A percentile compares a stretch with the other conserved stretches of the same genome.
These are phyloP conservation scores for Leptopterna dolabrata DNA, from an alignment of 2,888 invertebrate genomes.

Conservation along the genomic window DNA sequence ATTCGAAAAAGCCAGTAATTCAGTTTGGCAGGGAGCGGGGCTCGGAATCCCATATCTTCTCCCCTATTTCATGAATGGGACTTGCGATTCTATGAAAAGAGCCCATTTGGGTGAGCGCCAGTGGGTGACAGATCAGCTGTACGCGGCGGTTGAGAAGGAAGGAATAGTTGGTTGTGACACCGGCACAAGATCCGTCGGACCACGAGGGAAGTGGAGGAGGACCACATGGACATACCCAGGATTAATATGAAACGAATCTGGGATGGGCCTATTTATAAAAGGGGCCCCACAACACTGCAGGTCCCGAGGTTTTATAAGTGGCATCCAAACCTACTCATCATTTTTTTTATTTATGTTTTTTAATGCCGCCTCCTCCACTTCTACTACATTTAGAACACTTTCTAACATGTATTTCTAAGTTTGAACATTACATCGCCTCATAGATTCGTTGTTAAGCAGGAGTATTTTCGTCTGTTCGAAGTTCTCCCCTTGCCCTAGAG, in stretches of 20 bases:
- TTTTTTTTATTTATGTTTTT: neutral
- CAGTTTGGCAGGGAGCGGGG: neutral
- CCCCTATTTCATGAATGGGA: neutral
- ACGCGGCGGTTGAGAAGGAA: neutral
- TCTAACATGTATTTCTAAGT: too few species aligned
- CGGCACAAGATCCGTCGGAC: neutral
- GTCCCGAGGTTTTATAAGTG: neutral
- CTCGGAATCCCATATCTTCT: neutral
- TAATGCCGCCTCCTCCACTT: neutral
- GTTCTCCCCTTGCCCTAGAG: too few species aligned
- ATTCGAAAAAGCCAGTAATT: neutral
- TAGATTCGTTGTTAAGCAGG: too few species aligned
- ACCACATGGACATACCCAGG: constrained; percentile 1
- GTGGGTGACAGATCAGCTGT: neutral
- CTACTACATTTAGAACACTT: too few species aligned
- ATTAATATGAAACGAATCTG: constrained; percentile 32
- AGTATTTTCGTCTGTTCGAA: too few species aligned
- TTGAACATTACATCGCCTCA: too few species aligned
- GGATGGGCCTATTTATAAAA: constrained; percentile 14
- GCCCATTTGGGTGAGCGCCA: neutral
- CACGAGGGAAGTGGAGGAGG: neutral
- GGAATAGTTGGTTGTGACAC: neutral
- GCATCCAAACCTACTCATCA: neutral
- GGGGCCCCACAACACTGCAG: neutral
- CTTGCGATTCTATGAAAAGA: neutral